A percentile compares a stretch with the other conserved stretches of the same genome.
Conservation (phyloP, 1,140 invertebrate genomes). For the Nylanderia fulva region DNA sequence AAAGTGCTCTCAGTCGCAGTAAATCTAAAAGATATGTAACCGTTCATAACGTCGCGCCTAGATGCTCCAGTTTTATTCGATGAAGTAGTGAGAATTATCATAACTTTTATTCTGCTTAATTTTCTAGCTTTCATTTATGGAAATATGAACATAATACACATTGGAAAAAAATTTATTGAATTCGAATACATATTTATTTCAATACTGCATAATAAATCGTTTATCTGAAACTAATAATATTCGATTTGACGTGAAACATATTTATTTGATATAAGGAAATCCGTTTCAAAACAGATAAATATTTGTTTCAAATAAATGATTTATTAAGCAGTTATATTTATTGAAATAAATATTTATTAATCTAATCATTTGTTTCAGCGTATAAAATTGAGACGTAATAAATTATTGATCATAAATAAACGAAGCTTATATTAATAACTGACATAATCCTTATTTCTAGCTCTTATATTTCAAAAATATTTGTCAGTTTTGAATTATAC, state of each 20-base stretch:
- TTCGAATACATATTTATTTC: too few relatives aligned
- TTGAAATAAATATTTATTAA: too few relatives aligned
- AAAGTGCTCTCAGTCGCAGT: conserved; percentile 35
- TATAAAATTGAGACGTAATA: not conserved
- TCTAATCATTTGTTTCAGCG: too few relatives aligned
- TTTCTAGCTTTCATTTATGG: not conserved
- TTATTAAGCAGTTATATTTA: too few relatives aligned
- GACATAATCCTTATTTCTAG: too few relatives aligned
- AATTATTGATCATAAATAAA: not conserved
- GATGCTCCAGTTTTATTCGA: conserved; percentile 36
- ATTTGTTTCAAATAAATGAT: too few relatives aligned
- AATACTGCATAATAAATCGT: too few relatives aligned
- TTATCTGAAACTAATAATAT: too few relatives aligned
- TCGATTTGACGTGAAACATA: too few relatives aligned
- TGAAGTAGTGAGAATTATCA: conserved; percentile 17
- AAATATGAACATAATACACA: conserved; percentile 7
- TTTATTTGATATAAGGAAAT: too few relatives aligned
- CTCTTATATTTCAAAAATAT: not conserved
- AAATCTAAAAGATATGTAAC: conserved; percentile 59
- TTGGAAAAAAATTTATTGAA: too few relatives aligned
- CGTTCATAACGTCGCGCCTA: conserved; percentile 38
- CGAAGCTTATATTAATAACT: not conserved
- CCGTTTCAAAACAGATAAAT: too few relatives aligned
- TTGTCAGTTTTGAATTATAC: conserved; percentile 8
- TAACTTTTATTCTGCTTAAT: conserved; percentile 43